A percentile compares a stretch with the other conserved stretches of the same genome.
These are phyloP conservation scores for Forbesichthys papilliferus DNA, from an alignment of 2,113 vertebrate genomes.

Conservation along the genomic window DNA sequence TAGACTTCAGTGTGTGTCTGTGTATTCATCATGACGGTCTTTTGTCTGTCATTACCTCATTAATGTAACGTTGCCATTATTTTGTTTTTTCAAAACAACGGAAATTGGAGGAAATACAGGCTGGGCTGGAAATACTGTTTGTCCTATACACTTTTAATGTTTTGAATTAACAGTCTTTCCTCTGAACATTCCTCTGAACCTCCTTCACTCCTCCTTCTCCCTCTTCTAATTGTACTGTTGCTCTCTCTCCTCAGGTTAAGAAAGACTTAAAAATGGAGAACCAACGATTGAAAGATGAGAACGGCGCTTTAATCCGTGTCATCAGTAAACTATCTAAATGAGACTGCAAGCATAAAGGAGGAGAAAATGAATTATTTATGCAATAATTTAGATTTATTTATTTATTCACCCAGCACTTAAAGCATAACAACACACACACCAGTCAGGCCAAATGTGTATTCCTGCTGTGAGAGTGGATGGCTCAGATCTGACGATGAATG, in stretches of 20 bases:
- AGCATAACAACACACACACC: too few species aligned
- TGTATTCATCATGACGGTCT: not conserved
- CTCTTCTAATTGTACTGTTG: not conserved
- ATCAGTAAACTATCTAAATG: conserved; percentile 96
- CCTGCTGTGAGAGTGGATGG: not conserved
- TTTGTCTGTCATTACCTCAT: not conserved
- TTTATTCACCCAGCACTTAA: not conserved
- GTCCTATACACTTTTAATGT: too few species aligned
- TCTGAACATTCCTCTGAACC: too few species aligned
- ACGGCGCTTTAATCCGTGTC: conserved; percentile 90
- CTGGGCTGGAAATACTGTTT: too few species aligned
- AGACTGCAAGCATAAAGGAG: conserved; percentile 57
- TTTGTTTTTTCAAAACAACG: too few species aligned
- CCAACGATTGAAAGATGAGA: conserved; percentile 92
- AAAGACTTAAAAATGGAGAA: conserved; percentile 90
- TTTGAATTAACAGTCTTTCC: too few species aligned
- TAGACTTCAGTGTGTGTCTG: not conserved
- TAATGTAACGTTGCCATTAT: too few species aligned
- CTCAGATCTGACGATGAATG: too few species aligned
- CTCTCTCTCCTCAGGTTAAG: conserved; percentile 77
- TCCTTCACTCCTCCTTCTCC: not conserved
- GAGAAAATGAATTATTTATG: not conserved
- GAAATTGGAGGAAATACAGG: too few species aligned
- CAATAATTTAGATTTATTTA: conserved; percentile 22
- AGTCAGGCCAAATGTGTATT: not conserved